Conservation (phyloP, 2,797 vertebrate genomes). For the Staurois parvus region DNA sequence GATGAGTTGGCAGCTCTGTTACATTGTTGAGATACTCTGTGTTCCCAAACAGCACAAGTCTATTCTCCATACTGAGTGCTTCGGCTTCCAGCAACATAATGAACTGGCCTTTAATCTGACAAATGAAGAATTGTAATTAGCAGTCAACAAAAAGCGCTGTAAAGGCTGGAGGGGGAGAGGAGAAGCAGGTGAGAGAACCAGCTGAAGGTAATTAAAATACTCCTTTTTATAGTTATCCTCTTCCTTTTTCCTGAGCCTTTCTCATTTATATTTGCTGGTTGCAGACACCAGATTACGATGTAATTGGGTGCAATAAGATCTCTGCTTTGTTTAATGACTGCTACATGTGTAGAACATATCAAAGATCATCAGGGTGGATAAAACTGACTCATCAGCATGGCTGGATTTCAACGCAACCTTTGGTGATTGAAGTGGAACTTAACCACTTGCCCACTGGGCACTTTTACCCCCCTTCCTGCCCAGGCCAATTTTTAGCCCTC, state of each 20-base stretch:
- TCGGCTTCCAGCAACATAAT: conserved; percentile 35
- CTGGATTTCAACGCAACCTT: too few species aligned
- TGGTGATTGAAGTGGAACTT: too few species aligned
- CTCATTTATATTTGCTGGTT: conserved; percentile 2
- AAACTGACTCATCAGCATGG: too few species aligned
- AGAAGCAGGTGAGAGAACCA: conserved; percentile 16
- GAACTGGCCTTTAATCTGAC: conserved; percentile 62
- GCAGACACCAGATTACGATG: background rate
- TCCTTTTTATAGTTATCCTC: conserved; percentile 41
- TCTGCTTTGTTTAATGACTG: background rate
- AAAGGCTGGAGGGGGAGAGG: conserved; percentile 1
- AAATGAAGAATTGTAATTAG: conserved; percentile 69
- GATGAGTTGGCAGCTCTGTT: conserved; percentile 1
- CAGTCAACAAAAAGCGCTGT: conserved; percentile 39
- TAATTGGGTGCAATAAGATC: background rate
- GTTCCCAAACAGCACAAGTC: background rate
- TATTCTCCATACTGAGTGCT: background rate
- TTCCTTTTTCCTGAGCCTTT: background rate
- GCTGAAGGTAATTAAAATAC: conserved; percentile 37
- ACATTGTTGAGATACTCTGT: too few species aligned
- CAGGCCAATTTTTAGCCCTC: too few species aligned
- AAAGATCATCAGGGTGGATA: too few species aligned
- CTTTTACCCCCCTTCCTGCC: too few species aligned
- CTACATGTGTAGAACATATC: background rate
- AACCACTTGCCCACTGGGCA: too few species aligned